These are phyloP conservation scores for Melieria crassipennis DNA, from an alignment of 2,888 invertebrate genomes.

Conservation along the genomic window DNA sequence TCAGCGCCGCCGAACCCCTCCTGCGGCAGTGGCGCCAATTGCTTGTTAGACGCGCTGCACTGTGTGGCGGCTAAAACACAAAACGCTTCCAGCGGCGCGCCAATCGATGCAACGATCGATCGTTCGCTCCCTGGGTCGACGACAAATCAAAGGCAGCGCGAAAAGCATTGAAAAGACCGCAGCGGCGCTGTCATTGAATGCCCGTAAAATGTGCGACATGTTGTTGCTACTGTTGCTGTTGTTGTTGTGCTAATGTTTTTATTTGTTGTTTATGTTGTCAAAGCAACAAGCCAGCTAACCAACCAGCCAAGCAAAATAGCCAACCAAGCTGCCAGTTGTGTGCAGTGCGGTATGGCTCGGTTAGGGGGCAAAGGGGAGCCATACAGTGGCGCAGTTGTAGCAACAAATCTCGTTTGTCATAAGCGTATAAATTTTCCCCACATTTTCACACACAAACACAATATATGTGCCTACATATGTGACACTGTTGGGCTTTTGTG, in stretches of 20 bases:
- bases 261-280: background rate
- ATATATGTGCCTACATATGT: too few relatives aligned
- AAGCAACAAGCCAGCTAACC: too few relatives aligned
- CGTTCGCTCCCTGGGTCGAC: background rate
- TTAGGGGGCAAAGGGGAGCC: too few relatives aligned
- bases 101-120: slow-evolving; percentile 11
- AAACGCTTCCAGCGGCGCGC: background rate
- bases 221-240: slow-evolving; percentile 21
- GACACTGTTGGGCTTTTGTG: too few relatives aligned
- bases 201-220: slow-evolving; percentile 30
- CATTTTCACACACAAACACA: slow-evolving; percentile 12
- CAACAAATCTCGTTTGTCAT: slow-evolving; percentile 16
- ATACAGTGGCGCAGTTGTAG: too few relatives aligned
- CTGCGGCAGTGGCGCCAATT: too few relatives aligned
- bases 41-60: too few relatives aligned
- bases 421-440: slow-evolving; percentile 22
- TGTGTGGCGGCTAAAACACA: too few relatives aligned
- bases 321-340: too few relatives aligned
- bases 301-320: too few relatives aligned
- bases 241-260: background rate
- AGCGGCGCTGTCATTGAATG: slow-evolving; percentile 25
- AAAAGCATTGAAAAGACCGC: slow-evolving; percentile 5
- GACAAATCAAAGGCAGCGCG: slow-evolving; percentile 22
- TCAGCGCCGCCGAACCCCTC: too few relatives aligned
- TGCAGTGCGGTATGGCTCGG: too few relatives aligned